phyloP scores from a whole-genome alignment of 2,797 vertebrate genomes.

The Chromis chromis region DNA sequence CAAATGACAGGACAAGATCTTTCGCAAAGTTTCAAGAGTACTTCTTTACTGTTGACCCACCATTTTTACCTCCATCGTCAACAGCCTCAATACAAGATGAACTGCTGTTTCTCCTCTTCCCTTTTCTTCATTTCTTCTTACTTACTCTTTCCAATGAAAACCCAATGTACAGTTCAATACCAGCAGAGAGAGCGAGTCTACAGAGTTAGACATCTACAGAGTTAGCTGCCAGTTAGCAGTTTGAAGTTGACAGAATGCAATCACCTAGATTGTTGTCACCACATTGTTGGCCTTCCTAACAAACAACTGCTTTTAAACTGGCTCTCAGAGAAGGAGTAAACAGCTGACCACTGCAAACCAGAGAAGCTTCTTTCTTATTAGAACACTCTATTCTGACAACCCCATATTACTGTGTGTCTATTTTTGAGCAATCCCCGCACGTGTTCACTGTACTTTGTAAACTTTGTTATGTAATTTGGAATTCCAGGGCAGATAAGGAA shows the following conservation, averaged over 20 bases:
- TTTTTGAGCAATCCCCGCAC: neutral
- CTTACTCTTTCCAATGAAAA: neutral
- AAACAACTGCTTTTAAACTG: slow-evolving; percentile 24
- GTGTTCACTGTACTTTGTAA: neutral
- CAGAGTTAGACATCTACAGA: no score
- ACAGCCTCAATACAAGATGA: neutral
- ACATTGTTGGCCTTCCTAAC: neutral
- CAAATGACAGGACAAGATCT: neutral
- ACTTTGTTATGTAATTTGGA: neutral
- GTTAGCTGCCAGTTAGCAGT: no score
- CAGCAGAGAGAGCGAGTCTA: no score
- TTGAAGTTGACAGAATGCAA: neutral
- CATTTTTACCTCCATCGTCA: neutral
- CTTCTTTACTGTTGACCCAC: neutral
- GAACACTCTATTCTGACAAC: slow-evolving; percentile 3
- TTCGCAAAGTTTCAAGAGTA: neutral
- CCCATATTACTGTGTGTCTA: no score
- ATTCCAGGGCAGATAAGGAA: neutral
- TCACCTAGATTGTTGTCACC: neutral
- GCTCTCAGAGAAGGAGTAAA: slow-evolving; percentile 2
- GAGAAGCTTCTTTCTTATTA: neutral
- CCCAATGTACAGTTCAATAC: neutral
- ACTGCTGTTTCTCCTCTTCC: neutral
- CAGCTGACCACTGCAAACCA: neutral
- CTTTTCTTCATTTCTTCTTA: neutral